Evolutionary conservation across 1,140 invertebrate species (phyloP).

Genomic region (Bathynomus jamesi): DNA sequence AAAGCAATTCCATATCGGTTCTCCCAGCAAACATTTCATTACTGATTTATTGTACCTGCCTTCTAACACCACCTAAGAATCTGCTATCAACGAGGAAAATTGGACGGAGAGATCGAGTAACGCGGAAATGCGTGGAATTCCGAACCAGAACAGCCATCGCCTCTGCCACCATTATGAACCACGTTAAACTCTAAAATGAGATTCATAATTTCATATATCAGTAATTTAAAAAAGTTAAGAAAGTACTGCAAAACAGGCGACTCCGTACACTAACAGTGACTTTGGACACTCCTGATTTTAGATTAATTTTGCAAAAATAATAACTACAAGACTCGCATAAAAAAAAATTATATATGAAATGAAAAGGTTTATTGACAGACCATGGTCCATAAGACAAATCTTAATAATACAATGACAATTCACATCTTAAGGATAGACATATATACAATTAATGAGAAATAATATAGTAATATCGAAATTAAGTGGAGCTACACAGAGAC

Average conservation of each 20-base stretch:
- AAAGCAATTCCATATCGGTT: too few species aligned
- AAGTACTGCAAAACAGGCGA: background rate
- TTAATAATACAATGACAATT: too few species aligned
- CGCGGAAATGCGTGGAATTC: slow-evolving; percentile 76
- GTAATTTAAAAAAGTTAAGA: too few species aligned
- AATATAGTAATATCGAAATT: too few species aligned
- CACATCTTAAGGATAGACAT: too few species aligned
- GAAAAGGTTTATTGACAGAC: too few species aligned
- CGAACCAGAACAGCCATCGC: slow-evolving; percentile 69
- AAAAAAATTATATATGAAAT: background rate
- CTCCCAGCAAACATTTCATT: too few species aligned
- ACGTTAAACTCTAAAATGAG: slow-evolving; percentile 50
- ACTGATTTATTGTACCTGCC: too few species aligned
- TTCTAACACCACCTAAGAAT: slow-evolving; percentile 60
- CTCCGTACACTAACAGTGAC: background rate
- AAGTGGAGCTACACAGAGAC: too few species aligned
- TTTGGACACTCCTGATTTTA: background rate
- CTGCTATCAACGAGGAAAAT: slow-evolving; percentile 82
- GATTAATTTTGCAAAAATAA: background rate
- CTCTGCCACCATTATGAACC: slow-evolving; percentile 77
- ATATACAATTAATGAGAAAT: too few species aligned
- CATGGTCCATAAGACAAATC: too few species aligned
- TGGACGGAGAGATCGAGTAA: slow-evolving; percentile 76
- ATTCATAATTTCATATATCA: too few species aligned
- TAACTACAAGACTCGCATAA: background rate